Evolutionary conservation across 2,888 invertebrate genomes (phyloP).

Genomic region (Pristionchus exspectatus): DNA sequence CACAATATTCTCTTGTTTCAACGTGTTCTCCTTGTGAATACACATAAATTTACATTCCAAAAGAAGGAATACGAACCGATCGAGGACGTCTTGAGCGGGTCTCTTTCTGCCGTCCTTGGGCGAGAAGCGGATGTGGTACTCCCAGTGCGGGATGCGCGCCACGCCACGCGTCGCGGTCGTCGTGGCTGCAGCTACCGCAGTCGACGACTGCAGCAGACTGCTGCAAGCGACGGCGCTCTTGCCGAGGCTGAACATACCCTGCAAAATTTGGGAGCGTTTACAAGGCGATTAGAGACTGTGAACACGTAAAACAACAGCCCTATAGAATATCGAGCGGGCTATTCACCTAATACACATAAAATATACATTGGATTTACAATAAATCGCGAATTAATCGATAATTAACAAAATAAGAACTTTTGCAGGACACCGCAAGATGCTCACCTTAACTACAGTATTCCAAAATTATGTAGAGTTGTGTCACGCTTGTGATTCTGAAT

Average conservation of each 20-base stretch:
- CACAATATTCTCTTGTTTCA: background rate
- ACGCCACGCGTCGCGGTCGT: constrained; percentile 64
- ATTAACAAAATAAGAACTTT: background rate
- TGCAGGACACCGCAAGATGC: background rate
- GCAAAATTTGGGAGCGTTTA: background rate
- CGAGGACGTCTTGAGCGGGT: constrained; percentile 76
- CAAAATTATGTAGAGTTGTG: background rate
- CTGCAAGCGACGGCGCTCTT: background rate
- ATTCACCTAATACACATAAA: background rate
- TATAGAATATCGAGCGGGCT: background rate
- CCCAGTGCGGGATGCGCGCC: constrained; percentile 76
- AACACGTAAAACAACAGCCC: background rate
- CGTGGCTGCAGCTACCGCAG: background rate
- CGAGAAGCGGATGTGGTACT: constrained; percentile 78
- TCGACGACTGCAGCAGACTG: constrained; percentile 10
- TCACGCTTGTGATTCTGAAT: background rate
- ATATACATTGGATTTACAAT: background rate
- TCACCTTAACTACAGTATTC: background rate
- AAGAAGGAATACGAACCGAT: constrained; percentile 63
- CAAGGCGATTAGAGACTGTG: background rate
- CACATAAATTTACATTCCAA: background rate
- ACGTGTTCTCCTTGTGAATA: no score
- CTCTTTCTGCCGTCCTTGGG: constrained; percentile 75
- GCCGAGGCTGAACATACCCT: constrained; percentile 32
- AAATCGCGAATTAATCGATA: background rate